Evolutionary conservation across 2,888 invertebrate species (phyloP).

Genomic region (Muschampia plurimacula): DNA sequence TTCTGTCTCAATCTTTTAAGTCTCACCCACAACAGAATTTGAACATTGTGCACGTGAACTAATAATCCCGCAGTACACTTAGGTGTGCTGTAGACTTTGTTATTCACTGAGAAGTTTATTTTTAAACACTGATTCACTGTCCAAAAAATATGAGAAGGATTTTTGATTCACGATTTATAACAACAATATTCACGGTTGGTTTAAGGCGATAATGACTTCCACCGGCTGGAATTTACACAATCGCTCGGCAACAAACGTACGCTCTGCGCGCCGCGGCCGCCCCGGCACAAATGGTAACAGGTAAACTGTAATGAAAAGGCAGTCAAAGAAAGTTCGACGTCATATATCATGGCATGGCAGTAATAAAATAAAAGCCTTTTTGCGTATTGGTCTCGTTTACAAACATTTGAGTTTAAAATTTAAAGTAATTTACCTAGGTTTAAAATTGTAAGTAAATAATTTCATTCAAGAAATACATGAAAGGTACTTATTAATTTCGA

Average conservation of each 20-base stretch:
- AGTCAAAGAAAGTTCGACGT: slow-evolving; percentile 77
- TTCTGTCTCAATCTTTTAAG: slow-evolving; percentile 48
- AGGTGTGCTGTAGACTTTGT: slow-evolving; percentile 56
- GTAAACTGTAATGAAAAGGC: slow-evolving; percentile 56
- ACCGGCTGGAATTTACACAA: slow-evolving; percentile 51
- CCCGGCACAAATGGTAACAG: slow-evolving; percentile 74
- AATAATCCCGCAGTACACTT: slow-evolving; percentile 54
- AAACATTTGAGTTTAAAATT: slow-evolving; percentile 39
- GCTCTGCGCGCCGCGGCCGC: slow-evolving; percentile 61
- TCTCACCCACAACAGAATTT: slow-evolving; percentile 68
- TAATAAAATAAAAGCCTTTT: slow-evolving; percentile 66
- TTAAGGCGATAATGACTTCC: slow-evolving; percentile 56
- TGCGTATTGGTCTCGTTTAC: slow-evolving; percentile 66
- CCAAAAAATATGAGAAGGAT: slow-evolving; percentile 55
- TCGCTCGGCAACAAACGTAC: slow-evolving; percentile 60
- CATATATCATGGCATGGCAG: slow-evolving; percentile 52
- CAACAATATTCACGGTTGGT: slow-evolving; percentile 67
- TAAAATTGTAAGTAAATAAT: too few species aligned
- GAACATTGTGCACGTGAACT: slow-evolving; percentile 51
- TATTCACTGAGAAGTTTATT: slow-evolving; percentile 38
- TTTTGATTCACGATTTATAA: slow-evolving; percentile 55
- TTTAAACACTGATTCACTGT: slow-evolving; percentile 57
- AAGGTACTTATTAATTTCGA: too few species aligned
- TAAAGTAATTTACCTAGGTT: too few species aligned
- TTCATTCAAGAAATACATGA: too few species aligned